Evolutionary conservation across 1,140 invertebrate genomes (phyloP).

Genomic region (Grapholita molesta): DNA sequence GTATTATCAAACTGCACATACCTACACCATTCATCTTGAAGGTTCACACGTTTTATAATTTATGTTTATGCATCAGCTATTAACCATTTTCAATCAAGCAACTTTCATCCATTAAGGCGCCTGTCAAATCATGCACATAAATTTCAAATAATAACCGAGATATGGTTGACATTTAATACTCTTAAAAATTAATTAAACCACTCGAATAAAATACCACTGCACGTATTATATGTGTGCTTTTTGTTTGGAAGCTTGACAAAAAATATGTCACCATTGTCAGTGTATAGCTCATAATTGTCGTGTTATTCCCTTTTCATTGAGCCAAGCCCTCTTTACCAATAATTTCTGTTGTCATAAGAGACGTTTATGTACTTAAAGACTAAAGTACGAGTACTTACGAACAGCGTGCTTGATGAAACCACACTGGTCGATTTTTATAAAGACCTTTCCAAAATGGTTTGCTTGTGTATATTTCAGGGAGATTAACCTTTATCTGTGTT

Average conservation of each 20-base stretch:
- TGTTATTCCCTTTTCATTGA: slow-evolving; percentile 63
- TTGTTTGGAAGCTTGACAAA: slow-evolving; percentile 45
- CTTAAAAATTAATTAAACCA: slow-evolving; percentile 40
- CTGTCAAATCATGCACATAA: background rate
- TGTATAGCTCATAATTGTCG: slow-evolving; percentile 55
- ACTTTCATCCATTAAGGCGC: background rate
- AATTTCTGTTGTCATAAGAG: slow-evolving; percentile 54
- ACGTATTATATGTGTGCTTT: slow-evolving; percentile 30
- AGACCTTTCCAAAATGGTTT: background rate
- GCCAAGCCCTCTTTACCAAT: slow-evolving; percentile 40
- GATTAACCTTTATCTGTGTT: background rate
- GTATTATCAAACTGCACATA: too few relatives aligned
- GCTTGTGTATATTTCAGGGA: background rate
- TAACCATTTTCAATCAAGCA: background rate
- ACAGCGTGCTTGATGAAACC: slow-evolving; percentile 19
- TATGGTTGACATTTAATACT: slow-evolving; percentile 17
- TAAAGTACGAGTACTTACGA: slow-evolving; percentile 17
- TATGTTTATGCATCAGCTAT: background rate
- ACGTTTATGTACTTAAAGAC: slow-evolving; percentile 13
- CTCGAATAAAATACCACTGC: slow-evolving; percentile 23
- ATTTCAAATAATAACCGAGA: slow-evolving; percentile 10
- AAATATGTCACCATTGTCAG: slow-evolving; percentile 55
- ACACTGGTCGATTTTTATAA: slow-evolving; percentile 33
- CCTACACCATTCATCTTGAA: background rate
- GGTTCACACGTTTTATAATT: background rate